Percentiles rank a stretch among this genome's conserved stretches.
phyloP scores from a whole-genome alignment of 2,888 invertebrate species.

The Nomada flava region DNA sequence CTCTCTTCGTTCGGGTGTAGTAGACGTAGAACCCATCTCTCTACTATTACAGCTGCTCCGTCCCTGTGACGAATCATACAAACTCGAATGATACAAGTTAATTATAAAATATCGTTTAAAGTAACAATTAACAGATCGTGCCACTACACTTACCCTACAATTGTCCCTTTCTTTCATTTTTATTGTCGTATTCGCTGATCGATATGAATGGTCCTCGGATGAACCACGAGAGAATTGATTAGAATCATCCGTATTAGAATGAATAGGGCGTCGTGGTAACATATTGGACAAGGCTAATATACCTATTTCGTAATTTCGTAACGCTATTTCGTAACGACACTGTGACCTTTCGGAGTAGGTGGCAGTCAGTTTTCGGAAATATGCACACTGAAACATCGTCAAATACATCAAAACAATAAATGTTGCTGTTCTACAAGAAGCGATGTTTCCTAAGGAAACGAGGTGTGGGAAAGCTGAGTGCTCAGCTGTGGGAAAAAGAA shows the following conservation, averaged over 20 bases:
- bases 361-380: slow-evolving; percentile 95
- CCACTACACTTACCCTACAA: slow-evolving; percentile 42
- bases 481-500: no score
- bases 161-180: not conserved
- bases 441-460: no score
- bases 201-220: slow-evolving; percentile 45
- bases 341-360: slow-evolving; percentile 94
- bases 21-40: slow-evolving; percentile 53
- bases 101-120: not conserved
- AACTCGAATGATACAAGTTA: not conserved
- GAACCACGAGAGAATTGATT: slow-evolving; percentile 45
- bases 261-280: slow-evolving; percentile 89
- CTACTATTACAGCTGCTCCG: slow-evolving; percentile 21
- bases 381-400: slow-evolving; percentile 86
- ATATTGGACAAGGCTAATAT: slow-evolving; percentile 95
- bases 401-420: slow-evolving; percentile 18
- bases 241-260: slow-evolving; percentile 64
- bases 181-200: slow-evolving; percentile 31
- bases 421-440: not conserved
- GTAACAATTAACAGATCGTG: not conserved
- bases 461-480: no score
- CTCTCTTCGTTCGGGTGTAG: slow-evolving; percentile 67
- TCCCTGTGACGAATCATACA: not conserved
- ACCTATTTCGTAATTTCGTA: slow-evolving; percentile 84
- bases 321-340: slow-evolving; percentile 91